Percentiles rank a stretch among this genome's conserved stretches.
Conservation (phyloP, 2,113 vertebrate species). For the Pomatorhinus ruficollis region DNA sequence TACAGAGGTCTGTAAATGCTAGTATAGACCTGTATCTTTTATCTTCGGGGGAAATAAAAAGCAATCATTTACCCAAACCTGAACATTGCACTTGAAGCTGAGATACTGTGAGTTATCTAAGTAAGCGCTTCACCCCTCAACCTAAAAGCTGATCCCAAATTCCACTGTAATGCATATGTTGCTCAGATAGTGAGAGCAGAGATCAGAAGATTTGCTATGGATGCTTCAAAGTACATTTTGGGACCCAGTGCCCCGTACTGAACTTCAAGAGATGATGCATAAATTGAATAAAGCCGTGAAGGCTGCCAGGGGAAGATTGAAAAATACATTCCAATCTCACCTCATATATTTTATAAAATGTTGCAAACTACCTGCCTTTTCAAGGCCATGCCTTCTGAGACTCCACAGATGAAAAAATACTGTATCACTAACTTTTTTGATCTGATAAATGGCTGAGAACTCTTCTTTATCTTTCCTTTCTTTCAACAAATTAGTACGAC, state of each 20-base stretch:
- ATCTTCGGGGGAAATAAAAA: constrained; percentile 37
- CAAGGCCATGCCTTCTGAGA: not conserved
- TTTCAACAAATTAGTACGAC: not conserved
- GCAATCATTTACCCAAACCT: constrained; percentile 31
- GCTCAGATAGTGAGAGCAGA: not conserved
- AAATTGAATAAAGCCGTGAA: constrained; percentile 31
- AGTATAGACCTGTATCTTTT: not conserved
- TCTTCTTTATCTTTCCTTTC: not conserved
- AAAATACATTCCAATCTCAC: not conserved
- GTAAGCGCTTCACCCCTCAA: not conserved
- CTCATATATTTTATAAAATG: not conserved
- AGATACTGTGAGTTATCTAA: constrained; percentile 47
- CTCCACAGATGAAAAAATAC: not conserved
- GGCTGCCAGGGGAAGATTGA: constrained; percentile 3
- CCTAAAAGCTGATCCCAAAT: constrained; percentile 10
- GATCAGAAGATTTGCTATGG: constrained; percentile 41
- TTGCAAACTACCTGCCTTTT: not conserved
- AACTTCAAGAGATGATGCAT: constrained; percentile 50
- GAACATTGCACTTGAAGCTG: not conserved
- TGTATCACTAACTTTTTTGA: not conserved
- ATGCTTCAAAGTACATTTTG: constrained; percentile 23
- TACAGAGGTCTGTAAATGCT: not conserved
- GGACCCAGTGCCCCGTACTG: not conserved
- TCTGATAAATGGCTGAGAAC: not conserved
- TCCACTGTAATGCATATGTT: constrained; percentile 20